phyloP scores from a whole-genome alignment of 2,888 invertebrate species.

The Callosobruchus maculatus region DNA sequence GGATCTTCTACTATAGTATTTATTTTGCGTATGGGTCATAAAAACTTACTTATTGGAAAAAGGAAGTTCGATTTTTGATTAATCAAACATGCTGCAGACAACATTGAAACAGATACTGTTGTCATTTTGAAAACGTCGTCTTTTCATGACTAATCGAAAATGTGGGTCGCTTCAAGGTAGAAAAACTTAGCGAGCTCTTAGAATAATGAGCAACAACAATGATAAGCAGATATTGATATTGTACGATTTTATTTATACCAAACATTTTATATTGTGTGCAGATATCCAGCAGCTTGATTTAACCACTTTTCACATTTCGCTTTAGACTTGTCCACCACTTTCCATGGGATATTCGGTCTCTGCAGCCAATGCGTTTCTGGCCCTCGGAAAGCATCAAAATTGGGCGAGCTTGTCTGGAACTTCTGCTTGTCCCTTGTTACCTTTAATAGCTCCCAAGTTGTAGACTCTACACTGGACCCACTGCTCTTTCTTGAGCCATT shows the following conservation, averaged over 20 bases:
- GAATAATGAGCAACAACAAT: no score
- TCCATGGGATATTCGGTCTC: constrained; percentile 31
- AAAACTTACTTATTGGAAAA: no score
- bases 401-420: constrained; percentile 30
- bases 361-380: constrained; percentile 30
- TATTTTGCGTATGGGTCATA: no score
- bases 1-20: no score
- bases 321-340: constrained; percentile 31
- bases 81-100: no score
- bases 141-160: no score
- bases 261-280: constrained; percentile 2
- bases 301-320: constrained; percentile 41
- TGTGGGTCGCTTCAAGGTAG: no score
- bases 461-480: constrained; percentile 25
- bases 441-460: constrained; percentile 34
- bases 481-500: constrained; percentile 10
- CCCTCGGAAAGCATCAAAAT: constrained; percentile 26
- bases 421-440: constrained; percentile 19
- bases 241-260: background rate
- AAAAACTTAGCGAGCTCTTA: no score
- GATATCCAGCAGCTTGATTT: constrained; percentile 10
- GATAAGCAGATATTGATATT: no score
- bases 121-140: no score
- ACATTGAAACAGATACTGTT: no score
- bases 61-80: no score